Conservation (phyloP, 2,888 invertebrate species). For the Caenorhabditis virilis region DNA sequence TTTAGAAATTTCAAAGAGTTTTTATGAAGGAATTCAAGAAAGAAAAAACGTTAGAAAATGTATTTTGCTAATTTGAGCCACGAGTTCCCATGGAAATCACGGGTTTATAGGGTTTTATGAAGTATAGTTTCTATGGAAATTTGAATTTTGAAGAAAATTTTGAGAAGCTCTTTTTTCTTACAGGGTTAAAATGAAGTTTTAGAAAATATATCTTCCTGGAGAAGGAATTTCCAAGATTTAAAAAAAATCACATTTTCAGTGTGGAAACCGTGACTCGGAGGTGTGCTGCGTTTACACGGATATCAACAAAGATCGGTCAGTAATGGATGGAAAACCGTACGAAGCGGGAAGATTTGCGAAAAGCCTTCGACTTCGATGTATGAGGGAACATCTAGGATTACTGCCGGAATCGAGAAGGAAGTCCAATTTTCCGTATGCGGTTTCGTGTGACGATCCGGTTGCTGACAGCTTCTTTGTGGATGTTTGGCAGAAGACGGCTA, state of each 20-base stretch:
- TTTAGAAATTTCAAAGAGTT: too few species aligned
- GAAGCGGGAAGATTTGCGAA: constrained; percentile 86
- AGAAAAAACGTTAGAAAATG: too few species aligned
- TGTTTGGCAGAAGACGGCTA: constrained; percentile 82
- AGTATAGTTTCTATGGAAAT: too few species aligned
- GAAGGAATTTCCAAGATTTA: too few species aligned
- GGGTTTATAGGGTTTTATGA: too few species aligned
- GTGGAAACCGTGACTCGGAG: constrained; percentile 89
- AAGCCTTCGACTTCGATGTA: constrained; percentile 82
- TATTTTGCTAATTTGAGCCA: too few species aligned
- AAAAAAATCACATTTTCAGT: constrained; percentile 39
- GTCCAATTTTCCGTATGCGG: constrained; percentile 48
- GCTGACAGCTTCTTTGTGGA: constrained; percentile 82
- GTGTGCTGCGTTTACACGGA: constrained; percentile 79
- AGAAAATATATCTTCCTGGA: too few species aligned
- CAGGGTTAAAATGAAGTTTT: too few species aligned
- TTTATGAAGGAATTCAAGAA: too few species aligned
- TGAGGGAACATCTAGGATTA: constrained; percentile 86
- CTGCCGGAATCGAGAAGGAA: constrained; percentile 70
- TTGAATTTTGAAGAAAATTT: not conserved
- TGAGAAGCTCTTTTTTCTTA: too few species aligned
- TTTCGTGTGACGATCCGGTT: constrained; percentile 76
- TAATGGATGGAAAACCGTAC: constrained; percentile 82
- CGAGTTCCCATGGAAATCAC: too few species aligned
- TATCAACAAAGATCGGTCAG: constrained; percentile 75